Evolutionary conservation across 2,888 invertebrate species (phyloP).

Genomic region (Idaea aversata): DNA sequence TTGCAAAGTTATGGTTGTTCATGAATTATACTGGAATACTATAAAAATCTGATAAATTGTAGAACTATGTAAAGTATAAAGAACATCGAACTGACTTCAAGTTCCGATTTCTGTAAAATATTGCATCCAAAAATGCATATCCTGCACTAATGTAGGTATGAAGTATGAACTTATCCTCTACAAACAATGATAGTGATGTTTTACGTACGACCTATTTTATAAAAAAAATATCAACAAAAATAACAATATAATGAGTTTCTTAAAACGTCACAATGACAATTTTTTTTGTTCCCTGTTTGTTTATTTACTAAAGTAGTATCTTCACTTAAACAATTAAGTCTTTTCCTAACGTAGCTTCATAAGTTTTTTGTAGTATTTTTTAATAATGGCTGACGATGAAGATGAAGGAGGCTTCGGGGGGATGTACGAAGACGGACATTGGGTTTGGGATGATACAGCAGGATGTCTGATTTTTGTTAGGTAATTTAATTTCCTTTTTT

Average conservation of each 20-base stretch:
- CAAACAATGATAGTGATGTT: too few relatives aligned
- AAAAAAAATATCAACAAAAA: not conserved
- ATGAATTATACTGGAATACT: conserved; percentile 49
- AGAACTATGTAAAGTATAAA: conserved; percentile 11
- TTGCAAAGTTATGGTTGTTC: conserved; percentile 63
- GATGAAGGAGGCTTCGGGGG: conserved; percentile 63
- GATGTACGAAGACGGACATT: conserved; percentile 70
- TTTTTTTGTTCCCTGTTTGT: not conserved
- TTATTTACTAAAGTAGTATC: not conserved
- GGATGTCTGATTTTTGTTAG: conserved; percentile 56
- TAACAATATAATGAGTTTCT: not conserved
- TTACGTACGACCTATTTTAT: too few relatives aligned
- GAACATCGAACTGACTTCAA: not conserved
- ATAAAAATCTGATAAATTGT: conserved; percentile 40
- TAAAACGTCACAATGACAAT: not conserved
- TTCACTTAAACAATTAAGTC: too few relatives aligned
- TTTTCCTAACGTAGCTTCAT: not conserved
- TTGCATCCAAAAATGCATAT: not conserved
- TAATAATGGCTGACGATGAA: conserved; percentile 61
- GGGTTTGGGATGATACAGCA: conserved; percentile 70
- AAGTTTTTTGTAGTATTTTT: conserved; percentile 2
- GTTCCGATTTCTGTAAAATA: not conserved
- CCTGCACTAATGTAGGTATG: not conserved
- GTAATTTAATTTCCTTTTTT: conserved; percentile 30
- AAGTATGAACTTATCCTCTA: too few relatives aligned